Percentiles rank a stretch among this genome's conserved stretches.
These are phyloP conservation scores for Peribatodes rhomboidaria DNA, from an alignment of 2,888 invertebrate genomes.

Conservation along the genomic window DNA sequence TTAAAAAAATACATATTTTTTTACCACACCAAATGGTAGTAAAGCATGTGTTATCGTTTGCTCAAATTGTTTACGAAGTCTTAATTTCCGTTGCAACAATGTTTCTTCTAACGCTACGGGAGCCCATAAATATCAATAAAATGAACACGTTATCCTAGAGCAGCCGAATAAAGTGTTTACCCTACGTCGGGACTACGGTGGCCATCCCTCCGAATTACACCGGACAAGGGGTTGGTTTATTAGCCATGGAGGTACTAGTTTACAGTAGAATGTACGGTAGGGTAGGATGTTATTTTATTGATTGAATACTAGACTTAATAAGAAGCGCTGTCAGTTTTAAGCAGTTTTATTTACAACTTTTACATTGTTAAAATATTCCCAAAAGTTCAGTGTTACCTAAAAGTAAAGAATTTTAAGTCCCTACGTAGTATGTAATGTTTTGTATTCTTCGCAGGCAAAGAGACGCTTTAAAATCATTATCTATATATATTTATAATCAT, in stretches of 20 bases:
- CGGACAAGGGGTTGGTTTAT: conserved; percentile 10
- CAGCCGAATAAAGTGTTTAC: conserved; percentile 22
- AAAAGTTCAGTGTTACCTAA: too few relatives aligned
- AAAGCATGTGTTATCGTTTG: neutral
- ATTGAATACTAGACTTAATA: neutral
- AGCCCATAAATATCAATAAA: conserved; percentile 27
- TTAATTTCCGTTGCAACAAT: neutral
- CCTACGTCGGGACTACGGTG: conserved; percentile 2
- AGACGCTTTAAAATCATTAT: too few relatives aligned
- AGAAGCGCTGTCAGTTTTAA: neutral
- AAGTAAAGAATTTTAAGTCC: too few relatives aligned
- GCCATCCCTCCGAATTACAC: conserved; percentile 8
- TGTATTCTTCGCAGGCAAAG: too few relatives aligned
- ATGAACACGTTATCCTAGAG: conserved; percentile 27
- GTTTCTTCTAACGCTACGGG: neutral
- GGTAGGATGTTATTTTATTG: conserved; percentile 2
- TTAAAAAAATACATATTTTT: too few relatives aligned
- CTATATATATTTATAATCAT: too few relatives aligned
- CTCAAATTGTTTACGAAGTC: neutral
- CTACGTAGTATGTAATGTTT: too few relatives aligned
- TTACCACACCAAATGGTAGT: neutral
- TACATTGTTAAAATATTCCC: neutral
- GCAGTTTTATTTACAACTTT: neutral
- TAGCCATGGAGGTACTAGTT: neutral
- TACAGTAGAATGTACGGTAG: neutral